A percentile compares a stretch with the other conserved stretches of the same genome.
Conservation (phyloP, 2,888 invertebrate genomes). For the Podotricha telesiphe region DNA sequence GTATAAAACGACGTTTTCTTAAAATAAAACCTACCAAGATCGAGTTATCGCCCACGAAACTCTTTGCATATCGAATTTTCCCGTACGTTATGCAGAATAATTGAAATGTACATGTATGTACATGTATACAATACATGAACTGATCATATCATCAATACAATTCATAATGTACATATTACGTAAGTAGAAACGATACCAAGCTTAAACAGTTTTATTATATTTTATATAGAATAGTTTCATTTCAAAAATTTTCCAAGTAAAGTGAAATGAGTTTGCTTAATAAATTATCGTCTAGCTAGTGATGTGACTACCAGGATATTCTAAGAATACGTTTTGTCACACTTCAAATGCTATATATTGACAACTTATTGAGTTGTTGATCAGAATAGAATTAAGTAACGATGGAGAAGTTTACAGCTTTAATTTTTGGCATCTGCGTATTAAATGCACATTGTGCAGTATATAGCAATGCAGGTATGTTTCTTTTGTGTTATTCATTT, state of each 20-base stretch:
- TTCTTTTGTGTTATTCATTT: neutral
- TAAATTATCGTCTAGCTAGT: conserved; percentile 51
- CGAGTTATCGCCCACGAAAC: no score
- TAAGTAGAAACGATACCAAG: neutral
- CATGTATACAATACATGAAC: neutral
- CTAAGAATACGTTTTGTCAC: conserved; percentile 58
- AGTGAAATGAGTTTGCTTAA: conserved; percentile 1
- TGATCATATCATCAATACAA: no score
- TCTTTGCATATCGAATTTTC: neutral
- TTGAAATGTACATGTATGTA: no score
- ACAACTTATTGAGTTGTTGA: conserved; percentile 36
- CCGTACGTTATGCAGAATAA: neutral
- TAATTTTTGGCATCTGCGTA: conserved; percentile 51
- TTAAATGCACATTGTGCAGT: conserved; percentile 53
- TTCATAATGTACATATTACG: neutral
- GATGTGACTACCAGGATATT: conserved; percentile 53
- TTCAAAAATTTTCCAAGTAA: conserved; percentile 19
- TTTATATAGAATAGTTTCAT: conserved; percentile 30
- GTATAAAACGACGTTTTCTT: no score
- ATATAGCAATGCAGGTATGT: conserved; percentile 40
- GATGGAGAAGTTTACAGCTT: conserved; percentile 50
- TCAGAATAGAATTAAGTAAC: conserved; percentile 53
- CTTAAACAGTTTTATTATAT: neutral
- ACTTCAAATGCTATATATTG: conserved; percentile 60
- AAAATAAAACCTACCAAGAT: no score